These are phyloP conservation scores for Aphaenogaster rudis DNA, from an alignment of 1,140 invertebrate species.

Conservation along the genomic window DNA sequence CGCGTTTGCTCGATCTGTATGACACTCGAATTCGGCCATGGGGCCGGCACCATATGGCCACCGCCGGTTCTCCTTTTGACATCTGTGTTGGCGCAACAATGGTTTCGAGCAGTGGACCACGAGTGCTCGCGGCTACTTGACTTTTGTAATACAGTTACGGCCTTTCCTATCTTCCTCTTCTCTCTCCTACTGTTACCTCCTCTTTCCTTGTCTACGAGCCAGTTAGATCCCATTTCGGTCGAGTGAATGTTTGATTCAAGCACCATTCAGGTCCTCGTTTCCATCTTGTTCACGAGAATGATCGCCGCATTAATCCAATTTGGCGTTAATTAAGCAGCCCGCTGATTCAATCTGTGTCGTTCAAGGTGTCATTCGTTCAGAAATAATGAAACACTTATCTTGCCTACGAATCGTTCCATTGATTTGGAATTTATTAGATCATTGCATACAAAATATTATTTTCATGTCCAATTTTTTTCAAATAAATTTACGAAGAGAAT, in stretches of 20 bases:
- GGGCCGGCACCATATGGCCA: conserved; percentile 68
- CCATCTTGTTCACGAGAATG: conserved; percentile 16
- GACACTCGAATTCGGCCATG: conserved; percentile 56
- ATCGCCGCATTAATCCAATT: conserved; percentile 73
- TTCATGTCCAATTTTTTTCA: background rate
- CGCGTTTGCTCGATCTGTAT: conserved; percentile 23
- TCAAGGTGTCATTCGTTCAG: background rate
- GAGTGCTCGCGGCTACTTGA: conserved; percentile 74
- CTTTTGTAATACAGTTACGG: conserved; percentile 71
- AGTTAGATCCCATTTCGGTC: conserved; percentile 64
- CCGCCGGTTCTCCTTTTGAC: conserved; percentile 72
- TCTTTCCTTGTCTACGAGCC: background rate
- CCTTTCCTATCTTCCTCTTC: conserved; percentile 25
- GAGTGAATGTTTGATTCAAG: conserved; percentile 74
- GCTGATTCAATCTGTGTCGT: conserved; percentile 61
- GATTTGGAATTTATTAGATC: background rate
- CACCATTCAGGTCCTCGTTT: conserved; percentile 58
- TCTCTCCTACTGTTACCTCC: background rate
- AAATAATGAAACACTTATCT: conserved; percentile 16
- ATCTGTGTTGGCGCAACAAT: conserved; percentile 84
- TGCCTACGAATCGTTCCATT: background rate
- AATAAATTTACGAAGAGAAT: background rate
- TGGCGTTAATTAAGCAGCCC: conserved; percentile 68
- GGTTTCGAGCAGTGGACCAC: conserved; percentile 73
- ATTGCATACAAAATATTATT: background rate